Base-by-base conservation (phyloP, 2,113 vertebrate genomes). In the Colossoma macropomum region DNA sequence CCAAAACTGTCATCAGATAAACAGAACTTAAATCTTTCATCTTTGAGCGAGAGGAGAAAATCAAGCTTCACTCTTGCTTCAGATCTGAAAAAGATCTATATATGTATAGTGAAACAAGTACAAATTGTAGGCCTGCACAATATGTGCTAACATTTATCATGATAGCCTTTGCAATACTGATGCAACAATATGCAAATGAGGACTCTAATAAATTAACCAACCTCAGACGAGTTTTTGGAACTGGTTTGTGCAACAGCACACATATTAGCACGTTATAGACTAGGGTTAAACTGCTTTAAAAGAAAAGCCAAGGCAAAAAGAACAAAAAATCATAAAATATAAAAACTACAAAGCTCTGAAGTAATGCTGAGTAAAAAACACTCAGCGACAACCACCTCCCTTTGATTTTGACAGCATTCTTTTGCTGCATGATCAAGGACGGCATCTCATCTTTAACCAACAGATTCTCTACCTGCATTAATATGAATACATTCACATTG, bases 401-500 rank as follows among this genome's bases (percentile, higher is more conserved):
- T n/a, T 32, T 28, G 30, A 27, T 32, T 30, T 34, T 79, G 45
- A 56, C 28, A 27, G 60, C 3, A 3, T 78, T 34, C 25, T 27
- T 62, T 62, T 62, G 59, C 59, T 27, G n/a, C n/a, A 62, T 62
- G 59, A 62, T 62, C 59, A 62, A 62, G 59, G 59, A 62, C 59
- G 6, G 11, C 59, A 62, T 62, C 59, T 62, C 59, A 27, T 62
- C 25, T 27, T 62, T 62, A 12, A 59, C 56, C 56, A 62, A 27
- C n/a, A 25, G 59, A 62, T 62, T 62, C 11, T 2, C n/a, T 25
- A 71, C 38, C 68, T 71, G 68, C 34, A 25, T 71, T 71, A 71
- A n/a, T 70, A 45, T 70, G 68, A 70, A 45, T 71, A 71, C n/a
- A 45, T 71, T 71, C 34, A 45, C 38, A 45, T 25, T 45, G 34